Conservation (phyloP, 2,888 invertebrate genomes). For the Acleris emargana region DNA sequence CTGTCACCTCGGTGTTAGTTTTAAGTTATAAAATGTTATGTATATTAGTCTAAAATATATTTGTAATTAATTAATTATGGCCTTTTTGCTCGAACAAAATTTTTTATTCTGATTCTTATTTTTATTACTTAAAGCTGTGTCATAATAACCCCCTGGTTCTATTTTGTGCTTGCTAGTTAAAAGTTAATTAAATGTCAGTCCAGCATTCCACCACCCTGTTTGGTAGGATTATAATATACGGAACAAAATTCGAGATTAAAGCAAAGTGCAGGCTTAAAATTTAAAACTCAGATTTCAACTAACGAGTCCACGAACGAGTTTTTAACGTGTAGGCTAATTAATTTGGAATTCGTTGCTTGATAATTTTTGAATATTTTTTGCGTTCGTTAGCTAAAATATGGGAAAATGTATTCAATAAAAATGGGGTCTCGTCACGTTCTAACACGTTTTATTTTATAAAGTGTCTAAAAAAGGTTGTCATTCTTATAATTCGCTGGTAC, state of each 20-base stretch:
- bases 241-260: conserved; percentile 13
- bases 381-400: neutral
- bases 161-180: neutral
- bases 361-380: conserved; percentile 3
- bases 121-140: too few relatives aligned
- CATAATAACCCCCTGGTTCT: neutral
- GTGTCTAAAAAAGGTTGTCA: too few relatives aligned
- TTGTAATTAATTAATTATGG: too few relatives aligned
- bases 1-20: too few relatives aligned
- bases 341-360: conserved; percentile 14
- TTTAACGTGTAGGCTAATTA: conserved; percentile 13
- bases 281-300: conserved; percentile 8
- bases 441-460: too few relatives aligned
- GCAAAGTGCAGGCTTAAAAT: conserved; percentile 17
- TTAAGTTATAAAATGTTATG: too few relatives aligned
- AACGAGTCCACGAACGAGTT: conserved; percentile 10
- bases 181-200: conserved; percentile 13
- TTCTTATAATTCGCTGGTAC: too few relatives aligned
- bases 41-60: too few relatives aligned
- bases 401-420: neutral
- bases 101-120: too few relatives aligned
- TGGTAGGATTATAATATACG: neutral
- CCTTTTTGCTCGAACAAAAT: too few relatives aligned
- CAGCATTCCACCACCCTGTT: neutral
- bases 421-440: neutral